Base-by-base conservation (phyloP, 2,797 vertebrate species). In the Malurus leucopterus region DNA sequence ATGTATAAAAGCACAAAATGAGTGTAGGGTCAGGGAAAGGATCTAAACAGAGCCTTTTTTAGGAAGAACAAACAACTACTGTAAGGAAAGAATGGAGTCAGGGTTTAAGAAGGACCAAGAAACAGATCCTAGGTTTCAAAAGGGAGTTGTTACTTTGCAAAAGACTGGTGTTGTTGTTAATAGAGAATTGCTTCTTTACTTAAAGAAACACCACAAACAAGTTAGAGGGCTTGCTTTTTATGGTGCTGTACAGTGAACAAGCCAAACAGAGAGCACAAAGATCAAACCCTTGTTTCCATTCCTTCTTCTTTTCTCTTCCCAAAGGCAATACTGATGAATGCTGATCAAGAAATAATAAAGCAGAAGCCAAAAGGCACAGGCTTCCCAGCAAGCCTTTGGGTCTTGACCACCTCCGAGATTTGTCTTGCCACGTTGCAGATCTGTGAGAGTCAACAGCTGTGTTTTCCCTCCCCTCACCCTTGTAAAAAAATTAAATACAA, bases 331-430 rank as follows among this genome's bases (percentile, higher is more conserved):
- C n/a, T 83, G 43, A 86, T 61, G 69, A 74, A 69, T 62, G 26
- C 26, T 94, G 68, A 76, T 55, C 61, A 36, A 84, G 62, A 82
- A 88, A 88, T 88, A 82, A 84, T 27, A 74, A 43, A 90, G 21
- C 24, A 88, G 81, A 49, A 85, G 55, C 47, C 53, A 87, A 73
- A 88, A 68, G 75, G 15, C 62, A 75, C 32, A 72, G 59, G 38
- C n/a, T 87, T 69, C 76, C 55, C 75, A 78, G 65, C 55, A 72
- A 86, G 46, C 41, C 47, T 77, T 87, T 74, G 74, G 80, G 40
- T 63, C n/a, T 58, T 88, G 75, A 55, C 78, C 58, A 40, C 88
- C 82, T 85, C 84, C 65, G 84, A 91, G 90, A 89, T 87, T 87
- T 80, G 49, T 87, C 81, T 87, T 6, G 2, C 65, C 47, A 85